A percentile compares a stretch with the other conserved stretches of the same genome.
phyloP scores from a whole-genome alignment of 1,140 invertebrate genomes.

The Lepeophtheirus salmonis region DNA sequence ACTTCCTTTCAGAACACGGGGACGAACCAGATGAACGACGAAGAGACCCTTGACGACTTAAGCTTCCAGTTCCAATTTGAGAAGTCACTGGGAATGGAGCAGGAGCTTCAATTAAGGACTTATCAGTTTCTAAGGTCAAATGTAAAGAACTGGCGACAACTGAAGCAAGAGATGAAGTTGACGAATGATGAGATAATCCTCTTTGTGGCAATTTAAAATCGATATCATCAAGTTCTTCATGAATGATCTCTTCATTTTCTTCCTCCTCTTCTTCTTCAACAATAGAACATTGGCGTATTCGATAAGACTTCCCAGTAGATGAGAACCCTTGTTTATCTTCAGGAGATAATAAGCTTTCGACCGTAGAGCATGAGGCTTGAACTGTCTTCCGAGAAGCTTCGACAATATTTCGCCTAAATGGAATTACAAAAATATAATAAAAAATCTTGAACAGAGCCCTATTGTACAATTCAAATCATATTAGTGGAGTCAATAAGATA shows the following conservation, averaged over 20 bases:
- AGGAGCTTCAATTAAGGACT: neutral
- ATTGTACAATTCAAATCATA: too few relatives aligned
- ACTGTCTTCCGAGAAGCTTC: neutral
- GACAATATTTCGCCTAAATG: slow-evolving; percentile 5
- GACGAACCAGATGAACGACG: slow-evolving; percentile 2
- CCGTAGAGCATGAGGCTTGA: slow-evolving; percentile 16
- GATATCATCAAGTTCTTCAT: slow-evolving; percentile 15
- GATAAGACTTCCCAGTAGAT: slow-evolving; percentile 20
- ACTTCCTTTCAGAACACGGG: slow-evolving; percentile 7
- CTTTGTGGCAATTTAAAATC: slow-evolving; percentile 16
- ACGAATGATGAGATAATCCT: slow-evolving; percentile 7
- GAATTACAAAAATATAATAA: neutral
- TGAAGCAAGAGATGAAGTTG: neutral
- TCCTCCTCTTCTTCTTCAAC: slow-evolving; percentile 67
- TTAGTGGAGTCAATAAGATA: too few relatives aligned
- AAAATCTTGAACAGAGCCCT: too few relatives aligned
- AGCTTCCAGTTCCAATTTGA: slow-evolving; percentile 17
- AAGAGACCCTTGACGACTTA: slow-evolving; percentile 15
- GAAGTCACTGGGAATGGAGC: slow-evolving; percentile 17
- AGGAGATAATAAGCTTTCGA: slow-evolving; percentile 17
- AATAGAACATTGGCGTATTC: slow-evolving; percentile 64
- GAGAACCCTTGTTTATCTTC: slow-evolving; percentile 11
- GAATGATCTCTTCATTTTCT: slow-evolving; percentile 22
- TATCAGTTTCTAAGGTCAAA: neutral
- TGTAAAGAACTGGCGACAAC: neutral